Conservation (phyloP, 2,888 invertebrate genomes). For the Andrena trimmerana region DNA sequence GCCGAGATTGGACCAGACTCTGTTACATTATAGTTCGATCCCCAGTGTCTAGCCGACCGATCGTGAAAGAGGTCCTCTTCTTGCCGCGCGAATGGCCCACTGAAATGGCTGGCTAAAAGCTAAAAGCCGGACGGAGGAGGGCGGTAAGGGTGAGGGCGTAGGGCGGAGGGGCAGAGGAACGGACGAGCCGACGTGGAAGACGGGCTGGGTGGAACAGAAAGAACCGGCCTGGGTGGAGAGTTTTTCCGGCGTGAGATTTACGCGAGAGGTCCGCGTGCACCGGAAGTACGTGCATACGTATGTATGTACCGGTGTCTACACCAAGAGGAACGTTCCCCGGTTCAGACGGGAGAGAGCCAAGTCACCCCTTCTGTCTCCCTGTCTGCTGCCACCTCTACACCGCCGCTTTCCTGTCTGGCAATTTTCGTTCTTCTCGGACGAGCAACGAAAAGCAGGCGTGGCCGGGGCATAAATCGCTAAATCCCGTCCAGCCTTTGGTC, state of each 20-base stretch:
- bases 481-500: slow-evolving; percentile 59
- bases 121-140: slow-evolving; percentile 71
- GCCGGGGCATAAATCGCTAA: slow-evolving; percentile 68
- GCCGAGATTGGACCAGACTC: slow-evolving; percentile 9
- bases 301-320: slow-evolving; percentile 60
- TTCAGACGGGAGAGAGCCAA: slow-evolving; percentile 47
- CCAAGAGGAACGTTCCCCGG: slow-evolving; percentile 52
- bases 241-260: slow-evolving; percentile 74
- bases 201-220: slow-evolving; percentile 31
- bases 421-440: slow-evolving; percentile 64
- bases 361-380: slow-evolving; percentile 37
- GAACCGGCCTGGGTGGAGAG: slow-evolving; percentile 50
- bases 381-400: slow-evolving; percentile 7
- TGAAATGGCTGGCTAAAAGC: slow-evolving; percentile 71
- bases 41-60: slow-evolving; percentile 21
- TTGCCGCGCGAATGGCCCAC: slow-evolving; percentile 52
- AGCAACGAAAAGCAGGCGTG: slow-evolving; percentile 71
- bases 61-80: slow-evolving; percentile 45
- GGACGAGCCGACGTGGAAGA: slow-evolving; percentile 23
- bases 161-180: slow-evolving; percentile 16
- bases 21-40: background rate
- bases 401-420: slow-evolving; percentile 55
- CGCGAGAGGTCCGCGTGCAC: slow-evolving; percentile 68
- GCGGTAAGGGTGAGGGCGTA: slow-evolving; percentile 33
- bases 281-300: slow-evolving; percentile 69